phyloP scores from a whole-genome alignment of 2,888 invertebrate genomes.

The Cybosia mesomella region DNA sequence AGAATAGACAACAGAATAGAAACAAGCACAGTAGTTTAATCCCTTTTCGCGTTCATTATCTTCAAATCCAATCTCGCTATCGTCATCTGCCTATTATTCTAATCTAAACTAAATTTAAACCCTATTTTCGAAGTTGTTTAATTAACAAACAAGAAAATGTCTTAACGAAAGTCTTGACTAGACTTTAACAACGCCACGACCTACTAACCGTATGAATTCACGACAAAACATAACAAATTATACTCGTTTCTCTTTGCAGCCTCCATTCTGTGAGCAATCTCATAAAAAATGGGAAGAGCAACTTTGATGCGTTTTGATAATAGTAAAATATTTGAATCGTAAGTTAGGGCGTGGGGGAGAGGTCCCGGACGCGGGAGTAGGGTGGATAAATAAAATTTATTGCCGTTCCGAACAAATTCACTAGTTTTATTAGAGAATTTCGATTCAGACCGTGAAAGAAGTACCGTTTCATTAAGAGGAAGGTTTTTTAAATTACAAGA shows the following conservation, averaged over 20 bases:
- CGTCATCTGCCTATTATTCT: background rate
- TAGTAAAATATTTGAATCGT: conserved; percentile 47
- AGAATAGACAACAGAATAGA: background rate
- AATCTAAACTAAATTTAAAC: background rate
- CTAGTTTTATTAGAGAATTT: conserved; percentile 60
- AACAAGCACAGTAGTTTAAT: background rate
- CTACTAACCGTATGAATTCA: background rate
- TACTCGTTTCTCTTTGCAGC: background rate
- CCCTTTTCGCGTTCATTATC: background rate
- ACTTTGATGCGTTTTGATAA: conserved; percentile 38
- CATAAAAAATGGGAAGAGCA: conserved; percentile 3
- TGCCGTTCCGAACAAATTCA: conserved; percentile 51
- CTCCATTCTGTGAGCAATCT: background rate
- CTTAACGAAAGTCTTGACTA: background rate
- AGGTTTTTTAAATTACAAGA: conserved; percentile 5
- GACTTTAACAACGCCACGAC: background rate
- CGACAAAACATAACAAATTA: background rate
- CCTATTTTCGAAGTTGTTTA: background rate
- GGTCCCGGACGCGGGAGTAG: background rate
- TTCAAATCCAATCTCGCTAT: background rate
- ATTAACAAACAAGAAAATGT: background rate
- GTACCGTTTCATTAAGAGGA: conserved; percentile 47
- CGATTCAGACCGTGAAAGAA: conserved; percentile 54
- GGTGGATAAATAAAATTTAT: conserved; percentile 61
- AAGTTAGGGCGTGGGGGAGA: conserved; percentile 9